Evolutionary conservation across 2,797 vertebrate species (phyloP).

Genomic region (Fundulus diaphanus): DNA sequence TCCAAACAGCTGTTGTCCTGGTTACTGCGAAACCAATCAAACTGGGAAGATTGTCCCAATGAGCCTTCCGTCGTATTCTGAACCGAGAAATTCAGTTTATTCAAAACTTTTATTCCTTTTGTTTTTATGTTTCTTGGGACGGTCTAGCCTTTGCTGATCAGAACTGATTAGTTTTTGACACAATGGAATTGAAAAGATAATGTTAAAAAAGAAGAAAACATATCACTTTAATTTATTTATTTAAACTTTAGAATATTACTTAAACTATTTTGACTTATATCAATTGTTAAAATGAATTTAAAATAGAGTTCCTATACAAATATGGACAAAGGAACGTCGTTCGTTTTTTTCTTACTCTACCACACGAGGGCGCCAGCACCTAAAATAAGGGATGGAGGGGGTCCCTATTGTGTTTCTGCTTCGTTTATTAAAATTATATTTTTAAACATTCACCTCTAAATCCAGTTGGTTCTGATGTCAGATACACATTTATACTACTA

Average conservation of each 20-base stretch:
- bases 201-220: not conserved
- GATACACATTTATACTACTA: not conserved
- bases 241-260: too few relatives aligned
- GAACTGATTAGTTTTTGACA: not conserved
- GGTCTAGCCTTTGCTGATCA: not conserved
- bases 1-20: constrained; percentile 33
- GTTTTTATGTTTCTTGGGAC: not conserved
- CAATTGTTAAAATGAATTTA: not conserved
- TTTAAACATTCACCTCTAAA: not conserved
- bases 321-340: not conserved
- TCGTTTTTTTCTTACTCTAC: constrained; percentile 1
- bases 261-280: not conserved
- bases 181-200: not conserved
- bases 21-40: constrained; percentile 33
- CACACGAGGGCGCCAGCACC: constrained; percentile 58
- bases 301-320: not conserved
- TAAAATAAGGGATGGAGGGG: not conserved
- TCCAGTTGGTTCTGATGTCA: not conserved
- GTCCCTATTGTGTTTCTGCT: not conserved
- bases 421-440: not conserved
- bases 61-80: constrained; percentile 18
- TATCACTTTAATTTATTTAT: too few relatives aligned
- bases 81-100: not conserved
- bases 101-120: not conserved
- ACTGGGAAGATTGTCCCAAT: constrained; percentile 2